Evolutionary conservation across 23 tunicate species (phyloP).

Genomic region (Pegea sp.): DNA sequence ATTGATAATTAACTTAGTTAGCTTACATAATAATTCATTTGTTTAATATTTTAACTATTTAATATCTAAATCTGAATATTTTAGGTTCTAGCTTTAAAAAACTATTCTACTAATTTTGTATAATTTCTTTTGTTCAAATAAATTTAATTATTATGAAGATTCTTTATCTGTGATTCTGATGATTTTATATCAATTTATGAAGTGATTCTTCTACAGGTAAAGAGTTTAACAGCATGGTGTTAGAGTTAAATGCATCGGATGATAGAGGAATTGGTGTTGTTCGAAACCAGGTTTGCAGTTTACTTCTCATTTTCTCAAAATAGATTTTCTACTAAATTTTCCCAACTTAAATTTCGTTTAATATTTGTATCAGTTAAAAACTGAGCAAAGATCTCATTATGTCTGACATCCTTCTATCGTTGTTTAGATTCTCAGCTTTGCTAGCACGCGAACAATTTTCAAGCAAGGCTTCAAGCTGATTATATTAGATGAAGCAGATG

Average conservation of each 20-base stretch:
- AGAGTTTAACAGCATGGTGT: slow-evolving; percentile 76
- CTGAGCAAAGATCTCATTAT: background rate
- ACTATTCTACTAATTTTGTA: no score
- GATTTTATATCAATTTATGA: background rate
- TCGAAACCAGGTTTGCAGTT: slow-evolving; percentile 29
- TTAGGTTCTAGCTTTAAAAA: no score
- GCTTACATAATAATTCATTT: no score
- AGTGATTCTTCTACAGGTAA: slow-evolving; percentile 6
- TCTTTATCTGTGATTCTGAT: no score
- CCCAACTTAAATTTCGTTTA: background rate
- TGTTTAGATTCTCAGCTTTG: slow-evolving; percentile 62
- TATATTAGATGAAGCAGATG: slow-evolving; percentile 96
- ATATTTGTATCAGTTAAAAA: no score
- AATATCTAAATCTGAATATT: no score
- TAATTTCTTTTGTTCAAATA: no score
- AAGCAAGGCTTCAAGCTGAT: slow-evolving; percentile 87
- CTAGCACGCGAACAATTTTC: slow-evolving; percentile 79
- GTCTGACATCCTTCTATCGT: background rate
- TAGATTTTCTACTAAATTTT: background rate
- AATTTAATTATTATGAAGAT: no score
- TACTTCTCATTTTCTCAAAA: background rate
- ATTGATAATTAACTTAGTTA: no score
- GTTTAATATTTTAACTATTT: no score
- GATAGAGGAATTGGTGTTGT: slow-evolving; percentile 91
- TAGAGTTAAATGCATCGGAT: slow-evolving; percentile 94